Percentiles rank a stretch among this genome's conserved stretches.
Evolutionary conservation across 2,797 vertebrate genomes (phyloP).

Genomic region (Phrynocephalus vlangalii): DNA sequence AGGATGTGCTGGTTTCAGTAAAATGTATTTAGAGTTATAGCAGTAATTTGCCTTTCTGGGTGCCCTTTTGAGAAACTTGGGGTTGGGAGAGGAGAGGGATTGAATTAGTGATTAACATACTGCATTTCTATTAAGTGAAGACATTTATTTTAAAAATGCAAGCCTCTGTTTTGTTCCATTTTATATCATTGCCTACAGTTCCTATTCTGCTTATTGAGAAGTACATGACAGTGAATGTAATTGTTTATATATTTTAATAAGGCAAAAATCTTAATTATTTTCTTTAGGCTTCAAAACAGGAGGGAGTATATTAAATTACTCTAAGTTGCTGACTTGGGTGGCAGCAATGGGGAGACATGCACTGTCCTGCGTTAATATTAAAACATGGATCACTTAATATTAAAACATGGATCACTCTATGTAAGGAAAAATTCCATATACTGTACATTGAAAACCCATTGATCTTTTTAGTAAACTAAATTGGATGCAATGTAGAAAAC

Average conservation of each 20-base stretch:
- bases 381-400: not conserved
- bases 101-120: not conserved
- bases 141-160: not conserved
- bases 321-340: not conserved
- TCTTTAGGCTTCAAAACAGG: not conserved
- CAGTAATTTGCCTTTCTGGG: not conserved
- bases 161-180: not conserved
- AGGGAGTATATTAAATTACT: not conserved
- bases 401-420: slow-evolving; percentile 12
- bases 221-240: not conserved
- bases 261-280: not conserved
- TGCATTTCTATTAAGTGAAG: not conserved
- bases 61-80: not conserved
- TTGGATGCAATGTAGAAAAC: not conserved
- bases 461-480: not conserved
- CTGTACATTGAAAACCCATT: not conserved
- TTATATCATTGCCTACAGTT: not conserved
- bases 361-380: not conserved
- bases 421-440: not conserved
- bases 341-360: not conserved
- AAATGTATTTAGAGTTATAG: not conserved
- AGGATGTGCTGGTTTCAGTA: not conserved
- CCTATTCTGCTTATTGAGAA: not conserved
- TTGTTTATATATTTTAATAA: not conserved
- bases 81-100: not conserved